A percentile compares a stretch with the other conserved stretches of the same genome.
phyloP scores from a whole-genome alignment of 2,797 vertebrate genomes.

The Peromyscus attwateri region DNA sequence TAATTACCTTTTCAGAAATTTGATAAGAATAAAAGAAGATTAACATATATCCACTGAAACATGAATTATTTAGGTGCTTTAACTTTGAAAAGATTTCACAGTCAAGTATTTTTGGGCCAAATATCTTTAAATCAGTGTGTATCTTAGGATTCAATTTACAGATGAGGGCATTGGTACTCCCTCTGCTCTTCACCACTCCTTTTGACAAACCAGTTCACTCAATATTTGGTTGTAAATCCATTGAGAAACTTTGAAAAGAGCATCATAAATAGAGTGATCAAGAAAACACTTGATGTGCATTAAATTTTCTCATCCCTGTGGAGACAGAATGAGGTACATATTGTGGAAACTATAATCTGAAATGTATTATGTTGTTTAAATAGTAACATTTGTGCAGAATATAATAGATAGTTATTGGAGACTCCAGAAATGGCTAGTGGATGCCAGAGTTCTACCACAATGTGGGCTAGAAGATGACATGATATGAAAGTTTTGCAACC shows the following conservation, averaged over 20 bases:
- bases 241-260: neutral
- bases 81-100: neutral
- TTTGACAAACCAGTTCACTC: neutral
- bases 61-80: neutral
- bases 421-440: neutral
- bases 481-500: neutral
- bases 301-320: neutral
- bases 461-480: neutral
- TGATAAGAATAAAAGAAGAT: neutral
- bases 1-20: neutral
- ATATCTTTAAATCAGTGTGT: neutral
- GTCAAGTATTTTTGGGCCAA: neutral
- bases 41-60: neutral
- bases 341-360: neutral
- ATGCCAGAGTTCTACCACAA: neutral
- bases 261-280: neutral
- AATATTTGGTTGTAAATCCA: neutral
- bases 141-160: neutral
- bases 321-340: neutral
- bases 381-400: neutral
- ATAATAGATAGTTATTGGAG: neutral
- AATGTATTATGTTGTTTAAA: neutral
- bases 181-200: rapidly evolving
- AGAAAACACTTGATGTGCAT: neutral
- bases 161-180: neutral